A percentile compares a stretch with the other conserved stretches of the same genome.
Evolutionary conservation across 1,140 invertebrate genomes (phyloP).

Genomic region (Bicyclus anynana): DNA sequence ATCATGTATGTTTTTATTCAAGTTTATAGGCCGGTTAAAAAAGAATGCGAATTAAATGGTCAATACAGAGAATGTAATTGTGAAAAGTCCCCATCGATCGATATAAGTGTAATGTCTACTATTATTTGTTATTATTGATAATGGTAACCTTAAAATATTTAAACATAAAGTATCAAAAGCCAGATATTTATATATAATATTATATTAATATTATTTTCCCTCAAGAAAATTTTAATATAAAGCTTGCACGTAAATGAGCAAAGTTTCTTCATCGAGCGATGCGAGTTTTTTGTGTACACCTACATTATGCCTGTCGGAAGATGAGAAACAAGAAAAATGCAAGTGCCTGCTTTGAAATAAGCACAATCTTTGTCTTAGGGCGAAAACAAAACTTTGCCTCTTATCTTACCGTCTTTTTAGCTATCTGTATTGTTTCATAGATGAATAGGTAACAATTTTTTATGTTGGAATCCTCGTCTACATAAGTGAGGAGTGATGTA

Average conservation of each 20-base stretch:
- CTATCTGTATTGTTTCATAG: conserved; percentile 1
- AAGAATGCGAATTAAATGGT: too few relatives aligned
- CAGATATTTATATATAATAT: too few relatives aligned
- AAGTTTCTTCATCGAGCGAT: conserved; percentile 25
- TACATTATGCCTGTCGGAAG: conserved; percentile 18
- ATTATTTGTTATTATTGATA: too few relatives aligned
- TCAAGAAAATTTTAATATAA: conserved; percentile 22
- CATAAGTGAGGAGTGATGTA: too few relatives aligned
- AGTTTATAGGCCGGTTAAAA: too few relatives aligned
- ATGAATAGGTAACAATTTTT: neutral
- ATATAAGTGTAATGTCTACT: too few relatives aligned
- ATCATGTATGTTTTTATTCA: too few relatives aligned
- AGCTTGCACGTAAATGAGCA: conserved; percentile 24
- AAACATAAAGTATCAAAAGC: too few relatives aligned
- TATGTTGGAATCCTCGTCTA: neutral
- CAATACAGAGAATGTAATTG: too few relatives aligned
- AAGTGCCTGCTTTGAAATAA: conserved; percentile 23
- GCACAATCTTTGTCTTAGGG: conserved; percentile 22
- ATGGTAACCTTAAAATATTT: too few relatives aligned
- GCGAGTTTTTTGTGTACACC: conserved; percentile 22
- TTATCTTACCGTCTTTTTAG: conserved; percentile 1
- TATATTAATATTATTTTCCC: neutral
- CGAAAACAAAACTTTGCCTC: conserved; percentile 14
- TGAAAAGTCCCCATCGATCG: too few relatives aligned
- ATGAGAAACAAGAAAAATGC: conserved; percentile 23